These are phyloP conservation scores for Masticophis lateralis DNA, from an alignment of 2,797 vertebrate species.

Conservation along the genomic window DNA sequence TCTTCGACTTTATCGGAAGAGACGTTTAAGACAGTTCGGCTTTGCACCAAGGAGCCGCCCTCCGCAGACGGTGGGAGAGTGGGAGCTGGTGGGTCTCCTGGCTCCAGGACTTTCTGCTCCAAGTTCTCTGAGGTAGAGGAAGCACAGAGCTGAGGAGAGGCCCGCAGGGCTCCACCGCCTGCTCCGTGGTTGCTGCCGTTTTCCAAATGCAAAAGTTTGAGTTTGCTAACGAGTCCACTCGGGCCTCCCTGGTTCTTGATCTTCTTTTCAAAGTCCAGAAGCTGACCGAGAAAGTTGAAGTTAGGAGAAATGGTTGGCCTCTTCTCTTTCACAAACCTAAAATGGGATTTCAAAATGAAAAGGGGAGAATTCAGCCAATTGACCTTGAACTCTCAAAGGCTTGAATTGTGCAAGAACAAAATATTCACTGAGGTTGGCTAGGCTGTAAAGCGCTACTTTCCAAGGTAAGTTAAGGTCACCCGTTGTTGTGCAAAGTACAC, in stretches of 20 bases:
- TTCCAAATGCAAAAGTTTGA: conserved; percentile 73
- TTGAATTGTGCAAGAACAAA: neutral
- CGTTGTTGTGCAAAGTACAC: neutral
- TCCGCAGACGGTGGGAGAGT: conserved; percentile 53
- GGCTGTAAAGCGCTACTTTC: too few species aligned
- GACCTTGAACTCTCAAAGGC: too few species aligned
- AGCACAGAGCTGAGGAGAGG: conserved; percentile 44
- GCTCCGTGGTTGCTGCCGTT: conserved; percentile 44
- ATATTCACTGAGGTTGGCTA: too few species aligned
- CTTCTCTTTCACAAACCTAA: conserved; percentile 97
- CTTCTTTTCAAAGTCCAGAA: conserved; percentile 94
- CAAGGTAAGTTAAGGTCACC: neutral
- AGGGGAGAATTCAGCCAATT: neutral
- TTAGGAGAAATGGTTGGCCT: conserved; percentile 96
- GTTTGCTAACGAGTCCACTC: conserved; percentile 61
- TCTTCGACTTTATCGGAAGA: conserved; percentile 79
- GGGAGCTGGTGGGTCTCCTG: conserved; percentile 32
- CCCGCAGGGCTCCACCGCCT: conserved; percentile 22
- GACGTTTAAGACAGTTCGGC: conserved; percentile 79
- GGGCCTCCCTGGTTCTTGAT: conserved; percentile 74
- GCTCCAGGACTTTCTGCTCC: conserved; percentile 51
- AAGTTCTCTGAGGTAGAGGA: conserved; percentile 54
- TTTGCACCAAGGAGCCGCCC: conserved; percentile 76
- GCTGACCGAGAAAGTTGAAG: conserved; percentile 97
- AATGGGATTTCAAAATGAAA: neutral